Percentiles rank a stretch among this genome's conserved stretches.
phyloP scores from a whole-genome alignment of 2,888 invertebrate genomes.

The Lissocephala sabroskyi region DNA sequence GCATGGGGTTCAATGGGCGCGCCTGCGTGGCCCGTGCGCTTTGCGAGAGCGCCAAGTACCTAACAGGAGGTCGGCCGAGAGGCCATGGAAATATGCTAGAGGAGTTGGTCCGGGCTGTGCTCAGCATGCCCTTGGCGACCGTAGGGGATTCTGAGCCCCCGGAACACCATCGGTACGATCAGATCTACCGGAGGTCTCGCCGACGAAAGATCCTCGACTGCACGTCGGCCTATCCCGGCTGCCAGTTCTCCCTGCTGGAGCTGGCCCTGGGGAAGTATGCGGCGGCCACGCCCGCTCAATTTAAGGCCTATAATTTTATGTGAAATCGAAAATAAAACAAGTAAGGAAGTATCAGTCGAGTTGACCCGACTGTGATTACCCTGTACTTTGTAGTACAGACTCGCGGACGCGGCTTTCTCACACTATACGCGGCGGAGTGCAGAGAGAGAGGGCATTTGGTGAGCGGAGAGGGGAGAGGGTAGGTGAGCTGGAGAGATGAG shows the following conservation, averaged over 20 bases:
- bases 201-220: conserved; percentile 75
- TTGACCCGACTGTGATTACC: too few species aligned
- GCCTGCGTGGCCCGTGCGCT: conserved; percentile 81
- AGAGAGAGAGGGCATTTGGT: too few species aligned
- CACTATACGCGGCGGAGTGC: too few species aligned
- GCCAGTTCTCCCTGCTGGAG: conserved; percentile 82
- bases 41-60: conserved; percentile 81
- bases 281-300: conserved; percentile 43
- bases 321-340: conserved; percentile 12
- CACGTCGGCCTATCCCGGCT: conserved; percentile 75
- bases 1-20: conserved; percentile 84
- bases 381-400: too few species aligned
- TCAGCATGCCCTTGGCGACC: conserved; percentile 68
- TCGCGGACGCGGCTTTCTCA: too few species aligned
- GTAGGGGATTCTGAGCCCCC: conserved; percentile 69
- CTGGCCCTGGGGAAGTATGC: conserved; percentile 77
- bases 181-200: conserved; percentile 76
- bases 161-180: conserved; percentile 77
- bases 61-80: conserved; percentile 73
- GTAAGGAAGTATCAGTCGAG: neutral
- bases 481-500: too few species aligned
- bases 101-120: conserved; percentile 80
- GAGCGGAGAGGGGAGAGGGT: too few species aligned
- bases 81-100: conserved; percentile 77
- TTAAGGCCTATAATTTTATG: conserved; percentile 45